A percentile compares a stretch with the other conserved stretches of the same genome.
These are phyloP conservation scores for Sinocyclocheilus maitianheensis DNA, from an alignment of 2,113 vertebrate species.

Conservation along the genomic window DNA sequence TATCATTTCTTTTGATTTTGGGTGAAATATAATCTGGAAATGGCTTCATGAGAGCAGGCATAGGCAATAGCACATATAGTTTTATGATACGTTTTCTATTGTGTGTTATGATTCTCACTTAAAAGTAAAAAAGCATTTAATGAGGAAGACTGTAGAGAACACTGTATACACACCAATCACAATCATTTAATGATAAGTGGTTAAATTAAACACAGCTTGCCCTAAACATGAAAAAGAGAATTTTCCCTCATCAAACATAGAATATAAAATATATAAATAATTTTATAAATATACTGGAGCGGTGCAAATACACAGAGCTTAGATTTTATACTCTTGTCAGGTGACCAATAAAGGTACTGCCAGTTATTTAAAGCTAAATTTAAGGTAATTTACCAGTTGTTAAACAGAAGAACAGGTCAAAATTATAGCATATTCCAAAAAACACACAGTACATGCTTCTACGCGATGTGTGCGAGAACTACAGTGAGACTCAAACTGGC, in stretches of 20 bases:
- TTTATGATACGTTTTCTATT: neutral
- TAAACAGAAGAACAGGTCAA: neutral
- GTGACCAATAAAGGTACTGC: neutral
- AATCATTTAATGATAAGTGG: neutral
- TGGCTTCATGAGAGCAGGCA: neutral
- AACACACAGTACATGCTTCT: slow-evolving; percentile 10
- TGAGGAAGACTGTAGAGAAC: neutral
- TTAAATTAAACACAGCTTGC: neutral
- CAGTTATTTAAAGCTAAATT: neutral
- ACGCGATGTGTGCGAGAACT: neutral
- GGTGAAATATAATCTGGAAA: neutral
- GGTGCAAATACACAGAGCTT: neutral
- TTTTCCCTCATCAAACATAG: neutral
- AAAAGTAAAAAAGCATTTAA: neutral
- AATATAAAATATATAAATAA: slow-evolving; percentile 6
- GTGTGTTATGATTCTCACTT: neutral
- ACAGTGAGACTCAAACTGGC: slow-evolving; percentile 17
- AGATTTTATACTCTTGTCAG: neutral
- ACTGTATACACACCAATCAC: neutral
- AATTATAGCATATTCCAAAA: neutral
- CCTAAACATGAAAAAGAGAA: neutral
- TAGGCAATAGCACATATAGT: neutral
- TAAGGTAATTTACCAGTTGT: neutral
- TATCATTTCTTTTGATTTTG: neutral
- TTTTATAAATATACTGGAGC: neutral